phyloP scores from a whole-genome alignment of 1,140 invertebrate species.

The Lepidurus apus region DNA sequence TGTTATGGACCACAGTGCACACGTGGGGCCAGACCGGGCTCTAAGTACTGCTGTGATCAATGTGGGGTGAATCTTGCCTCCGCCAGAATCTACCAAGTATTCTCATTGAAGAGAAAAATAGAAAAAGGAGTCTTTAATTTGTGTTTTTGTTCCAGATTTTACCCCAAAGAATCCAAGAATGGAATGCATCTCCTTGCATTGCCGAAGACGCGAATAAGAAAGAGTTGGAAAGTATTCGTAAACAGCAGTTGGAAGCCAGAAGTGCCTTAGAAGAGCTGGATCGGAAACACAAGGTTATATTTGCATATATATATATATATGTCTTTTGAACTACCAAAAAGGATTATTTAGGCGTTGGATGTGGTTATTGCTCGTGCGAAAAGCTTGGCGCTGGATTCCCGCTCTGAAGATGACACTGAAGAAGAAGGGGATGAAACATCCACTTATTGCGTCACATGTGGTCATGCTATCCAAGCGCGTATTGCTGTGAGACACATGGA shows the following conservation, averaged over 20 bases:
- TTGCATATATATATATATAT: conserved; percentile 34
- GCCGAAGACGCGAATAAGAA: conserved; percentile 82
- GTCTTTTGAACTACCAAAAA: not conserved
- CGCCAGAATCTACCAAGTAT: conserved; percentile 71
- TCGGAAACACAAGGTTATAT: conserved; percentile 54
- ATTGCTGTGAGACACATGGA: conserved; percentile 91
- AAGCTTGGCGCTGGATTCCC: conserved; percentile 56
- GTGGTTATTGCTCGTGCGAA: conserved; percentile 71
- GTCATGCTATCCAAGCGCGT: conserved; percentile 80
- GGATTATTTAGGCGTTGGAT: conserved; percentile 60
- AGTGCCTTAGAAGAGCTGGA: conserved; percentile 70
- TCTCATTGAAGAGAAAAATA: conserved; percentile 26
- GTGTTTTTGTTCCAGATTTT: conserved; percentile 54
- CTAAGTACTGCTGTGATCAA: conserved; percentile 92
- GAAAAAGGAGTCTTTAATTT: not conserved
- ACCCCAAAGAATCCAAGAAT: conserved; percentile 89
- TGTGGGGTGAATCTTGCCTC: conserved; percentile 90
- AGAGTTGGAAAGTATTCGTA: conserved; percentile 72
- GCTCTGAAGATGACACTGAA: conserved; percentile 56
- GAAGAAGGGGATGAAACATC: conserved; percentile 71
- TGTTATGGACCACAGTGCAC: conserved; percentile 87
- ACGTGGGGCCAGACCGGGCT: conserved; percentile 66
- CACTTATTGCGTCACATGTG: conserved; percentile 94
- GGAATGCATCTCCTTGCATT: conserved; percentile 79
- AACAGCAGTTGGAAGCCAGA: conserved; percentile 67